Conservation (phyloP, 2,797 vertebrate species). For the Xiphophorus birchmanni region DNA sequence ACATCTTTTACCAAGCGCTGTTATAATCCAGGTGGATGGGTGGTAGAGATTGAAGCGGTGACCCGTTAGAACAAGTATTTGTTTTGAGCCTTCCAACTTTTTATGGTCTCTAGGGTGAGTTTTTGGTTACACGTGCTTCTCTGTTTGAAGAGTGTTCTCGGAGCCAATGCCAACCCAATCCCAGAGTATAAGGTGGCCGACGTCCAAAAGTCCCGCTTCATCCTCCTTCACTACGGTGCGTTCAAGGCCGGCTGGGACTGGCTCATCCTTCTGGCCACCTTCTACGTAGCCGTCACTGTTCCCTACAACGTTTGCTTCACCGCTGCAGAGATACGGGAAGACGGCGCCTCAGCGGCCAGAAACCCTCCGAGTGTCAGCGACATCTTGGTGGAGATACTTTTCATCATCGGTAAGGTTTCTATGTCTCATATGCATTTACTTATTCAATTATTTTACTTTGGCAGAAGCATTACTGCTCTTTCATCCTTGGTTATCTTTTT, state of each 20-base stretch:
- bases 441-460: background rate
- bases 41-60: background rate
- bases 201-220: constrained; percentile 80
- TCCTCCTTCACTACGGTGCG: constrained; percentile 83
- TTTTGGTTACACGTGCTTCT: background rate
- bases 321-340: constrained; percentile 73
- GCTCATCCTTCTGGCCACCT: constrained; percentile 83
- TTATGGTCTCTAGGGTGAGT: background rate
- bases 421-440: background rate
- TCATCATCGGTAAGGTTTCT: constrained; percentile 77
- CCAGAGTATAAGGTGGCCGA: constrained; percentile 85
- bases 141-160: constrained; percentile 76
- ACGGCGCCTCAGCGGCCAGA: constrained; percentile 63
- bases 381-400: constrained; percentile 84
- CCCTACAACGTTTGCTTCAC: constrained; percentile 85
- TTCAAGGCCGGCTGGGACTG: constrained; percentile 87
- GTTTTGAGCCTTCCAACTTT: background rate
- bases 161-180: constrained; percentile 80
- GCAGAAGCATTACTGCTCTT: background rate
- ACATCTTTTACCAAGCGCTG: background rate
- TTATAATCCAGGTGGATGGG: background rate
- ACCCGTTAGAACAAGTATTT: background rate
- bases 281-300: constrained; percentile 83
- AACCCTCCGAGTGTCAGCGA: constrained; percentile 82
- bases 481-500: constrained; percentile 24